Conservation (phyloP, 2,888 invertebrate genomes). For the Cylloceria caligata region DNA sequence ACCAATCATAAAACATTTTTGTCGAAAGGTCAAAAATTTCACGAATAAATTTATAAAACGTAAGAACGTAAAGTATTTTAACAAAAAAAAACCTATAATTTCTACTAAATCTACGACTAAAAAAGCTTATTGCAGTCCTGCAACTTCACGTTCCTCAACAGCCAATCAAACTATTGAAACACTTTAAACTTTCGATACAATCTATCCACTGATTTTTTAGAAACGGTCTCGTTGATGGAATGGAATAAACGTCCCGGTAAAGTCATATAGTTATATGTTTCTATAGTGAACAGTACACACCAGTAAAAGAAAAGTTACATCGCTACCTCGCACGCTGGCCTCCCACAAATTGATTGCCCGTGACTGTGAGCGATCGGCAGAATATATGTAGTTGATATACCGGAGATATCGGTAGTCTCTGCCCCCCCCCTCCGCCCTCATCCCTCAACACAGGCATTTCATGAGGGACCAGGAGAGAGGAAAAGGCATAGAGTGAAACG, state of each 20-base stretch:
- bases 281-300: not conserved
- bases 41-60: too few species aligned
- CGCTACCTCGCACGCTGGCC: conserved; percentile 19
- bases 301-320: conserved; percentile 24
- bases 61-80: not conserved
- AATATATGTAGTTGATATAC: conserved; percentile 43
- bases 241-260: not conserved
- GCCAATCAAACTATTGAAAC: too few species aligned
- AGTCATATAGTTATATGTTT: not conserved
- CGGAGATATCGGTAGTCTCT: conserved; percentile 58
- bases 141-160: too few species aligned
- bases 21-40: too few species aligned
- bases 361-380: conserved; percentile 68
- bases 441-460: not conserved
- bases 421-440: conserved; percentile 5
- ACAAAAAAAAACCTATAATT: too few species aligned
- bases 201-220: not conserved
- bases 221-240: not conserved
- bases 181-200: not conserved
- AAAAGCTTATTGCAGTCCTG: too few species aligned
- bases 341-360: conserved; percentile 69
- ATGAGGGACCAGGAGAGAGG: conserved; percentile 4
- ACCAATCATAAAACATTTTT: not conserved
- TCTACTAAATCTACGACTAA: not conserved
- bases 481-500: conserved; percentile 4